These are phyloP conservation scores for Xiphophorus birchmanni DNA, from an alignment of 2,797 vertebrate genomes.

Conservation along the genomic window DNA sequence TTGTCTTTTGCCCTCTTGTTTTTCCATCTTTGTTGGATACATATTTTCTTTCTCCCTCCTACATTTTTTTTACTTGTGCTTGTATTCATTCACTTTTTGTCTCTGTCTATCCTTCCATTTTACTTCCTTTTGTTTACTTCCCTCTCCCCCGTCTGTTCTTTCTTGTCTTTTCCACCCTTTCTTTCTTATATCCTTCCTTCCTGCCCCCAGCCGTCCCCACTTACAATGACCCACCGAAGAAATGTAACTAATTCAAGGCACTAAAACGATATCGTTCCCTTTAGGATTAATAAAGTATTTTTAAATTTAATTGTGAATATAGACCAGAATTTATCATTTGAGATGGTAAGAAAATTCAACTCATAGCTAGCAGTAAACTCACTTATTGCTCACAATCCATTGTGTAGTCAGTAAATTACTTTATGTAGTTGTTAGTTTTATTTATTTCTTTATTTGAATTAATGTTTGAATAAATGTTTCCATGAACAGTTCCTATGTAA, in stretches of 20 bases:
- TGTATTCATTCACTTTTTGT: not conserved
- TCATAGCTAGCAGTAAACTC: not conserved
- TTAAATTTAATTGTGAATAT: not conserved
- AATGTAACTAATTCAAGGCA: not conserved
- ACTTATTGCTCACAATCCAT: not conserved
- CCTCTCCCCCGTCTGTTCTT: not conserved
- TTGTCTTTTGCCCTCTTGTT: not conserved
- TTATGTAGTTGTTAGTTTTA: not conserved
- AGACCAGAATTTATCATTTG: not conserved
- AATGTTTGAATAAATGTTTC: not conserved
- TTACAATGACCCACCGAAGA: not conserved
- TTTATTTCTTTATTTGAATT: not conserved
- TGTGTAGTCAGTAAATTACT: not conserved
- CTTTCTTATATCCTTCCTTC: not conserved
- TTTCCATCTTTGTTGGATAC: not conserved
- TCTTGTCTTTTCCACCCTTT: not conserved
- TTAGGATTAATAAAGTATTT: not conserved
- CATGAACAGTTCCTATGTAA: constrained; percentile 25
- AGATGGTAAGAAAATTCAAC: not conserved
- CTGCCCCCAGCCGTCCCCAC: not conserved
- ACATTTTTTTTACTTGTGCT: not conserved
- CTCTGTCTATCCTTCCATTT: not conserved
- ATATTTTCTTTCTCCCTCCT: not conserved
- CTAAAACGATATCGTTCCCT: not conserved
- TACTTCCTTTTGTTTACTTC: not conserved